Base-by-base conservation (phyloP, 1,140 invertebrate genomes). In the Heterodera schachtii region DNA sequence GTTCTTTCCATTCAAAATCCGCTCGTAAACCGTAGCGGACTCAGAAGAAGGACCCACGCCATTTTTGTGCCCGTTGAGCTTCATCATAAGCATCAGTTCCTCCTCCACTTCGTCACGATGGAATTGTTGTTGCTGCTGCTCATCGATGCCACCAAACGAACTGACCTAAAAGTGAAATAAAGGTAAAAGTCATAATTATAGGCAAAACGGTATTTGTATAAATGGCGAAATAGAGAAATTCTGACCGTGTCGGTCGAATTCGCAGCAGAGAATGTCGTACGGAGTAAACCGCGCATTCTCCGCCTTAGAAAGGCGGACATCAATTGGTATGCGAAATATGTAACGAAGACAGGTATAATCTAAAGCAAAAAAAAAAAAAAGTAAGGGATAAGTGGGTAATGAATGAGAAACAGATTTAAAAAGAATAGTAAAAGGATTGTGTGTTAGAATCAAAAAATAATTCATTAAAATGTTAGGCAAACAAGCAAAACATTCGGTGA, bases 1-100 rank as follows among this genome's bases (percentile, higher is more conserved):
- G 73, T 86, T 79, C n/a, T 71, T 83, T 9, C 85, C 87, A 76
- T 85, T 86, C 66, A 82, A 57, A 78, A 88, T 87, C 41, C 83
- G 74, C 75, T 84, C 82, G 74, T 81, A 87, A 41, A 89, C 81
- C 49, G 77, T 31, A 2, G 81, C 73, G 76, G 73, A 64, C 43
- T 82, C 85, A 16, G 78, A 21, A 8, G 21, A 85, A 16, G 46
- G 57, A 2, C 74, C 74, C 16, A 19, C 74, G 44, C 16, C 41
- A 9, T 44, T 13, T 9, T 69, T 31, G 19, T 49, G 76, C 44
- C 46, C 70, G 44, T 19, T 67, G 21, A 78, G 70, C 66, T 16
- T 78, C 76, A 69, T 70, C 76, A 78, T 41, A 21, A 78, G 21
- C 64, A 44, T 67, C 21, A 43, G 11, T n/a, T 71, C n/a, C 69